phyloP scores from a whole-genome alignment of 2,888 invertebrate genomes.

The Neoscelio sp. region DNA sequence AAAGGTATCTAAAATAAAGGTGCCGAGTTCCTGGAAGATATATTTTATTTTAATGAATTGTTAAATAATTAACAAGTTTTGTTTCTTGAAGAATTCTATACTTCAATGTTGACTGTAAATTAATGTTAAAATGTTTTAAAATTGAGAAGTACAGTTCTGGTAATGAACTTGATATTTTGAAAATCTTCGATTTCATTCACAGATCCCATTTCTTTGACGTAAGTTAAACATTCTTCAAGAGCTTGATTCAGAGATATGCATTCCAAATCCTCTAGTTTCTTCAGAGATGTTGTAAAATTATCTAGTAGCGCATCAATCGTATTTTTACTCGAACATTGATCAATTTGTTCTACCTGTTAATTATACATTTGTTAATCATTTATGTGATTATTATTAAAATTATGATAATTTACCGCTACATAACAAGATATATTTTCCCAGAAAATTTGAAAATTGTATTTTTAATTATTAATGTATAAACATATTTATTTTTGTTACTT shows the following conservation, averaged over 20 bases:
- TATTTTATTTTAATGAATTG: too few relatives aligned
- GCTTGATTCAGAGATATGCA: conserved; percentile 76
- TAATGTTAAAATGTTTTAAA: neutral
- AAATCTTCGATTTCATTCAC: conserved; percentile 79
- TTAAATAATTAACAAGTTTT: too few relatives aligned
- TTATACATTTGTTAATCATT: neutral
- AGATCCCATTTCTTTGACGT: conserved; percentile 80
- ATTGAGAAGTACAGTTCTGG: too few relatives aligned
- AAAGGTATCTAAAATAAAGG: conserved; percentile 77
- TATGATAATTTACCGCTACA: neutral
- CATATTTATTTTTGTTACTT: too few relatives aligned
- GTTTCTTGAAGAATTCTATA: too few relatives aligned
- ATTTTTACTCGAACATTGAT: conserved; percentile 7
- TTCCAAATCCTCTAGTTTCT: conserved; percentile 77
- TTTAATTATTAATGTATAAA: too few relatives aligned
- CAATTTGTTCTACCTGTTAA: conserved; percentile 24
- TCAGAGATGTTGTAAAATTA: conserved; percentile 73
- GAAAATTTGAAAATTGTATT: too few relatives aligned
- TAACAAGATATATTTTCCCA: too few relatives aligned
- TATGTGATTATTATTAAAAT: neutral
- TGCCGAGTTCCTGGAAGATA: conserved; percentile 77
- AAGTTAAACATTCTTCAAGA: conserved; percentile 76
- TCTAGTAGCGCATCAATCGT: conserved; percentile 63
- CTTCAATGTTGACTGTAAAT: too few relatives aligned
- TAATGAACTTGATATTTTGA: conserved; percentile 80